A percentile compares a stretch with the other conserved stretches of the same genome.
phyloP scores from a whole-genome alignment of 2,888 invertebrate genomes.

The Yponomeuta malinellus region DNA sequence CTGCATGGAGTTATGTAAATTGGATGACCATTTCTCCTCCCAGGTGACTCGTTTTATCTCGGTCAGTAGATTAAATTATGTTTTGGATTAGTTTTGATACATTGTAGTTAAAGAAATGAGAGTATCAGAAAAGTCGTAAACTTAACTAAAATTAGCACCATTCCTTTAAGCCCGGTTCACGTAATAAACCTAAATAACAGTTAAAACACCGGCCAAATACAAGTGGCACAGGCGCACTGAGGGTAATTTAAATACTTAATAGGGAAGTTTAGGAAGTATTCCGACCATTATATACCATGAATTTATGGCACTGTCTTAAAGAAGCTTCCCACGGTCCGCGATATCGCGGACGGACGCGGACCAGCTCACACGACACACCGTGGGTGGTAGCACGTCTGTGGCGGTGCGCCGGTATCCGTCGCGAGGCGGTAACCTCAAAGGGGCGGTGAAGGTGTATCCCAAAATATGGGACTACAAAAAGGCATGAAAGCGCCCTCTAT shows the following conservation, averaged over 20 bases:
- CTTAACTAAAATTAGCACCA: neutral
- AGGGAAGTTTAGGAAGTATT: too few species aligned
- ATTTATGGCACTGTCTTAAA: too few species aligned
- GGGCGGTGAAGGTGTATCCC: too few species aligned
- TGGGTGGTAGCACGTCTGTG: too few species aligned
- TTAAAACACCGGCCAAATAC: neutral
- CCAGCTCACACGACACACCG: too few species aligned
- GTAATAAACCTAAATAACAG: neutral
- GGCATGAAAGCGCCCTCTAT: too few species aligned
- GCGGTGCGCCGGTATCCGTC: too few species aligned
- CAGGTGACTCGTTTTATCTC: conserved; percentile 11
- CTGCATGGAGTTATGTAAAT: conserved; percentile 2
- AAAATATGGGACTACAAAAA: too few species aligned
- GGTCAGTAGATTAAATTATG: neutral
- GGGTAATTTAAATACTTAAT: neutral
- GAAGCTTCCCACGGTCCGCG: too few species aligned
- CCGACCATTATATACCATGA: too few species aligned
- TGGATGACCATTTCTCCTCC: conserved; percentile 14
- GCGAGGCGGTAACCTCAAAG: too few species aligned
- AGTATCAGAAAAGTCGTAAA: neutral
- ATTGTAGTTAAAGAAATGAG: neutral
- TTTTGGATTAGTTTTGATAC: neutral
- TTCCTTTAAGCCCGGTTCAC: neutral
- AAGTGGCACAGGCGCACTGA: neutral
- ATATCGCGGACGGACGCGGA: too few species aligned